Percentiles rank a stretch among this genome's conserved stretches.
These are phyloP conservation scores for Muscicapa adusta DNA, from an alignment of 2,113 vertebrate species.

Conservation along the genomic window DNA sequence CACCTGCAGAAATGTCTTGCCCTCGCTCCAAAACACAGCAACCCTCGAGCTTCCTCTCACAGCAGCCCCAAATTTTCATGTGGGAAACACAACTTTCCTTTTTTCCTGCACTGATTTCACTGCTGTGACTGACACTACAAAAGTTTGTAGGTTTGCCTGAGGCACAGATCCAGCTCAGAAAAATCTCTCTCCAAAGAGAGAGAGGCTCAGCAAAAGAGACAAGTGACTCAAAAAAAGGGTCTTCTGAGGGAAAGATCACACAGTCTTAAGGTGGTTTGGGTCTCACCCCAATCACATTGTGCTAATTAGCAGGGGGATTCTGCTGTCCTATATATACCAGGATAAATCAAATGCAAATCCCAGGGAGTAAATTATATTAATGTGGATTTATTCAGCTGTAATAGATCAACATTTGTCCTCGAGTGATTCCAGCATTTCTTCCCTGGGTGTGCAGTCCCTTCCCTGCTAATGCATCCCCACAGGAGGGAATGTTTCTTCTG, in stretches of 20 bases:
- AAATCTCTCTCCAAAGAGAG: conserved; percentile 14
- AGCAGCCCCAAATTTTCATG: background rate
- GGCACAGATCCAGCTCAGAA: conserved; percentile 2
- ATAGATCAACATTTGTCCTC: conserved; percentile 14
- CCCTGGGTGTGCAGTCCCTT: background rate
- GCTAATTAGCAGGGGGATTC: background rate
- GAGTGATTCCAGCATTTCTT: conserved; percentile 13
- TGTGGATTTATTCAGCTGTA: conserved; percentile 36
- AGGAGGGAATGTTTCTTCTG: background rate
- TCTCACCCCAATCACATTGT: background rate
- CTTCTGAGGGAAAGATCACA: background rate
- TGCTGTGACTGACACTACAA: conserved; percentile 45
- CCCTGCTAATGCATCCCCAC: background rate
- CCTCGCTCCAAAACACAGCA: background rate
- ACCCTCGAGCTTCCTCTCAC: background rate
- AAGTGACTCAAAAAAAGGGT: background rate
- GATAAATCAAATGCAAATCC: background rate
- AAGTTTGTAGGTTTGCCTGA: conserved; percentile 56
- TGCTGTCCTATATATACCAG: background rate
- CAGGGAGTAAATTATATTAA: background rate
- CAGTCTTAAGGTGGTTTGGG: background rate
- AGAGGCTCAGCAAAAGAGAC: conserved; percentile 10
- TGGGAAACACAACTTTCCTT: background rate
- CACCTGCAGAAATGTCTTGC: background rate
- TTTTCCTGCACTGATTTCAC: background rate